These are phyloP conservation scores for Tinea pellionella DNA, from an alignment of 2,888 invertebrate genomes.

Conservation along the genomic window DNA sequence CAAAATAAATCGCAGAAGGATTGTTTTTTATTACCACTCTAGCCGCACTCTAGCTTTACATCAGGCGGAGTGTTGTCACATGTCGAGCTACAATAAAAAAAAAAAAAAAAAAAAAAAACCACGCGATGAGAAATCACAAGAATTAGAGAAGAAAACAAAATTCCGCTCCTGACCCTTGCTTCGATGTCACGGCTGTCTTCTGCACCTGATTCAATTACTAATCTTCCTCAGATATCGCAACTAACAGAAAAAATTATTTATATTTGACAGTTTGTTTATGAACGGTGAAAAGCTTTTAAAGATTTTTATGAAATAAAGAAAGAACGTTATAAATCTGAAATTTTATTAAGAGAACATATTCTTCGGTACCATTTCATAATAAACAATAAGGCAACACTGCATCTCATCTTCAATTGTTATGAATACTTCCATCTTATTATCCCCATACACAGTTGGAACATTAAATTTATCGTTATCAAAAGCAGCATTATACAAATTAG, in stretches of 20 bases:
- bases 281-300: not conserved
- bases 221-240: not conserved
- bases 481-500: conserved; percentile 13
- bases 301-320: too few species aligned
- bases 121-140: too few species aligned
- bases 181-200: not conserved
- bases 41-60: too few species aligned
- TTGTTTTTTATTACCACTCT: too few species aligned
- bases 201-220: conserved; percentile 12
- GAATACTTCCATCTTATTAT: conserved; percentile 19
- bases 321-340: too few species aligned
- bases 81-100: too few species aligned
- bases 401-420: conserved; percentile 17
- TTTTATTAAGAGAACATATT: not conserved
- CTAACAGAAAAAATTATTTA: not conserved
- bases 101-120: too few species aligned
- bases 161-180: not conserved
- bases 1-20: too few species aligned
- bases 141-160: too few species aligned
- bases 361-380: conserved; percentile 19
- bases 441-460: conserved; percentile 21
- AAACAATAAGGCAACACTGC: conserved; percentile 17
- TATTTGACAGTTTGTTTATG: not conserved
- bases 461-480: conserved; percentile 21
- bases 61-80: too few species aligned